Conservation (phyloP, 2,113 vertebrate species). For the Nannobrachium achirus region DNA sequence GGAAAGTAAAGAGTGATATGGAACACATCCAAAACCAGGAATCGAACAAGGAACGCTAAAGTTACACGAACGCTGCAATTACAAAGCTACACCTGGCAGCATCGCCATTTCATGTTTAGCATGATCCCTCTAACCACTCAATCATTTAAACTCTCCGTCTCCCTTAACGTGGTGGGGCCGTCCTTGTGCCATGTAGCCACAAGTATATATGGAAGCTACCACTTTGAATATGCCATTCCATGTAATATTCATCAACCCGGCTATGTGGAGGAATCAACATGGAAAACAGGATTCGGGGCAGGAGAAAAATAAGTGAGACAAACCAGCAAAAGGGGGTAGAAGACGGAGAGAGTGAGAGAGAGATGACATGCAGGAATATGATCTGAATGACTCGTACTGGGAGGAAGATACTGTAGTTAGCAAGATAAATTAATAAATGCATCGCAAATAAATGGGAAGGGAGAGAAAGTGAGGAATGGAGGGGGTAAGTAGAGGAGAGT, state of each 20-base stretch:
- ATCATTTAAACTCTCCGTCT: slow-evolving; percentile 1
- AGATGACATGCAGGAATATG: background rate
- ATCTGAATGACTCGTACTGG: too few relatives aligned
- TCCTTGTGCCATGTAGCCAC: slow-evolving; percentile 14
- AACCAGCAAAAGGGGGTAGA: slow-evolving; percentile 1
- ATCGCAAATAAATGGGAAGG: background rate
- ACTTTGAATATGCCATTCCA: slow-evolving; percentile 46
- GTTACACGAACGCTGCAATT: too few relatives aligned
- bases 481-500: background rate
- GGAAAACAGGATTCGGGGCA: slow-evolving; percentile 13
- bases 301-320: background rate
- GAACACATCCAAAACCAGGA: too few relatives aligned
- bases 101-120: slow-evolving; percentile 17
- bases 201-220: slow-evolving; percentile 18
- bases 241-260: slow-evolving; percentile 60
- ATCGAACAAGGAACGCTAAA: too few relatives aligned
- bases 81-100: too few relatives aligned
- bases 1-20: too few relatives aligned
- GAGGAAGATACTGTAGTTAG: background rate
- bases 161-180: slow-evolving; percentile 13
- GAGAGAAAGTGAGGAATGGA: too few relatives aligned
- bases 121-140: slow-evolving; percentile 18
- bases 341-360: background rate
- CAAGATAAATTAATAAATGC: background rate
- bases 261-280: slow-evolving; percentile 45